These are phyloP conservation scores for Cinara cedri DNA, from an alignment of 2,888 invertebrate species.

Conservation along the genomic window DNA sequence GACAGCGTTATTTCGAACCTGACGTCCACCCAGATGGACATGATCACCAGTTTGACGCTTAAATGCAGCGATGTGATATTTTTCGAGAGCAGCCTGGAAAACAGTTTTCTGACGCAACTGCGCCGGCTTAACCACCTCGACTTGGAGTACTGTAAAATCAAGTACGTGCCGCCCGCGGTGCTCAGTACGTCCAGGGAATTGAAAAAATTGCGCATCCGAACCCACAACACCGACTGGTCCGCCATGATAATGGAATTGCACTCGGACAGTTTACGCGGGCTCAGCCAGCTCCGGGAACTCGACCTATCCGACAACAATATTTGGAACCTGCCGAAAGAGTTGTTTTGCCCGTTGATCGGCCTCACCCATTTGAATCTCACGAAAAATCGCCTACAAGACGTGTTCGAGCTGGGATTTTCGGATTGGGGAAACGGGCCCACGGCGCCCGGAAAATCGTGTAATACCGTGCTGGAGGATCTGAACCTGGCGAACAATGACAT, in stretches of 20 bases:
- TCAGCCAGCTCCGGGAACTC: slow-evolving; percentile 79
- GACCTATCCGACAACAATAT: slow-evolving; percentile 88
- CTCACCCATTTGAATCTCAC: slow-evolving; percentile 76
- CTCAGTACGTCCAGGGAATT: slow-evolving; percentile 81
- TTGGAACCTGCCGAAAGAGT: slow-evolving; percentile 84
- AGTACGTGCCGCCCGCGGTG: slow-evolving; percentile 80
- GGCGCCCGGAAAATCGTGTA: slow-evolving; percentile 74
- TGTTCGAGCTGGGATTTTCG: slow-evolving; percentile 76
- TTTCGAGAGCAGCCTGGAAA: slow-evolving; percentile 73
- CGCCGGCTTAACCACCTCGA: slow-evolving; percentile 76
- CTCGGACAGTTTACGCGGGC: slow-evolving; percentile 76
- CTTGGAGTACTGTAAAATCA: slow-evolving; percentile 85
- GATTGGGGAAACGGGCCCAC: slow-evolving; percentile 74
- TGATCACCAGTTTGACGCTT: slow-evolving; percentile 72
- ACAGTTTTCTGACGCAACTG: slow-evolving; percentile 61
- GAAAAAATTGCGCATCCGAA: slow-evolving; percentile 82
- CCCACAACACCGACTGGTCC: slow-evolving; percentile 84
- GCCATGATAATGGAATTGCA: slow-evolving; percentile 83
- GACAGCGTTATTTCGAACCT: slow-evolving; percentile 74
- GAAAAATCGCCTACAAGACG: slow-evolving; percentile 78
- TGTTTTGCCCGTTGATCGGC: slow-evolving; percentile 79
- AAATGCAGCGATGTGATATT: slow-evolving; percentile 78
- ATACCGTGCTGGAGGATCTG: slow-evolving; percentile 67
- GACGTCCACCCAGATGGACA: slow-evolving; percentile 72
- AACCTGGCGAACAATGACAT: slow-evolving; percentile 87